These are phyloP conservation scores for Pseudorasbora parva DNA, from an alignment of 2,113 vertebrate genomes.

Conservation along the genomic window DNA sequence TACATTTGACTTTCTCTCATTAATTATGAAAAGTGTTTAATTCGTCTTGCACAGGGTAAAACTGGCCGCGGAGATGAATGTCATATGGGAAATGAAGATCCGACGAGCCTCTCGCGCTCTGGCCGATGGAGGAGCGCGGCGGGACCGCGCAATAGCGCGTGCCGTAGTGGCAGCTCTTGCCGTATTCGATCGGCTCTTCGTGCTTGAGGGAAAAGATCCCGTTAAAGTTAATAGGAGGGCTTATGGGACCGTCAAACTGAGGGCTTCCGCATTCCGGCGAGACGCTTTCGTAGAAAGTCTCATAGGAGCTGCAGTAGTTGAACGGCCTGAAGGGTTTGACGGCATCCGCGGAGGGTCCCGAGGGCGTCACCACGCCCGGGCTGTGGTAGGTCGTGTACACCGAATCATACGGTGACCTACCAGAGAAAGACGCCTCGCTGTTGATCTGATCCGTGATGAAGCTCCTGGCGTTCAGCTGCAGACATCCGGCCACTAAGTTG, in stretches of 20 bases:
- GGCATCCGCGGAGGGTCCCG: constrained; percentile 73
- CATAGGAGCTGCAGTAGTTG: constrained; percentile 85
- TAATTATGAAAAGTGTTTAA: constrained; percentile 94
- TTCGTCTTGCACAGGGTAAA: constrained; percentile 89
- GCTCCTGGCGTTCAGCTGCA: constrained; percentile 89
- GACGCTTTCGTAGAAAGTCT: constrained; percentile 87
- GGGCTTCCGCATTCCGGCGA: constrained; percentile 87
- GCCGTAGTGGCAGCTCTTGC: constrained; percentile 92
- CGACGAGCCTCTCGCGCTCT: constrained; percentile 81
- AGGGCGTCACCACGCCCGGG: constrained; percentile 78
- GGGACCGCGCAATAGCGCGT: constrained; percentile 91
- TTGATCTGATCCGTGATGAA: constrained; percentile 85
- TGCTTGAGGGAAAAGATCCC: constrained; percentile 95
- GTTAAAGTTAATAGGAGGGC: constrained; percentile 92
- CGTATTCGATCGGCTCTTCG: constrained; percentile 89
- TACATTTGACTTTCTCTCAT: constrained; percentile 53
- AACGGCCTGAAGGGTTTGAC: constrained; percentile 85
- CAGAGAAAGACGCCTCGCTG: constrained; percentile 78
- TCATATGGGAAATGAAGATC: constrained; percentile 89
- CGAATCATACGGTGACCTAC: constrained; percentile 82
- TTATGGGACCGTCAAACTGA: constrained; percentile 87
- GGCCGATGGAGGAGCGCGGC: constrained; percentile 76
- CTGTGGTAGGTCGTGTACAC: constrained; percentile 86
- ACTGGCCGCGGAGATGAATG: constrained; percentile 89
- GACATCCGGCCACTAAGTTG: constrained; percentile 90